Evolutionary conservation across 2,113 vertebrate genomes (phyloP).

Genomic region (Oostethus manadensis): DNA sequence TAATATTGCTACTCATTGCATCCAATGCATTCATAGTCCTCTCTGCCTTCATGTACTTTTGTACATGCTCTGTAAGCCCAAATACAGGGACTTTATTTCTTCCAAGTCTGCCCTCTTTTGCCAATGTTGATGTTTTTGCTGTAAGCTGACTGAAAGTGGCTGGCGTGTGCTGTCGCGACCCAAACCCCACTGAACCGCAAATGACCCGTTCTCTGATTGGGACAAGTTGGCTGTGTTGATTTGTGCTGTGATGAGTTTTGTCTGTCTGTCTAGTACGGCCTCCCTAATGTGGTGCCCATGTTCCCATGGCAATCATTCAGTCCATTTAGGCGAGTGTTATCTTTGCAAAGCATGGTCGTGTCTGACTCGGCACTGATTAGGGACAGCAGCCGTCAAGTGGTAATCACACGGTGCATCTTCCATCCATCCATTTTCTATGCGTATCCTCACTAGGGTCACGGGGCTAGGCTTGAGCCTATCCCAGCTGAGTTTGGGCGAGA

Average conservation of each 20-base stretch:
- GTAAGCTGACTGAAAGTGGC: background rate
- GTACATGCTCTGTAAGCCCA: background rate
- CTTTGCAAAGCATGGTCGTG: constrained; percentile 48
- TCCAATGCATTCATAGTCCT: background rate
- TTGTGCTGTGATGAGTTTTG: constrained; percentile 1
- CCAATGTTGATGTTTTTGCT: background rate
- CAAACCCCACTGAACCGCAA: background rate
- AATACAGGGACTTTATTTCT: background rate
- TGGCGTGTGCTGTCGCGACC: background rate
- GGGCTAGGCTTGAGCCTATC: too few relatives aligned
- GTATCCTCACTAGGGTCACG: too few relatives aligned
- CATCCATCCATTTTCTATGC: too few relatives aligned
- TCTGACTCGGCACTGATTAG: constrained; percentile 47
- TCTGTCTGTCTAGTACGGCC: background rate
- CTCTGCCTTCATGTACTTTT: background rate
- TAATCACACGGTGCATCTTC: constrained; percentile 13
- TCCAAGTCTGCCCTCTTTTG: background rate
- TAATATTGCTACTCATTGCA: background rate
- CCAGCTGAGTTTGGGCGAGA: too few relatives aligned
- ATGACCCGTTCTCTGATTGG: background rate
- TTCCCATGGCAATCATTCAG: constrained; percentile 2
- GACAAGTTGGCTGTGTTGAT: background rate
- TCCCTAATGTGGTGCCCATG: constrained; percentile 2
- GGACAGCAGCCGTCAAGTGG: constrained; percentile 16
- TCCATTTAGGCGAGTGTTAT: constrained; percentile 49